Percentiles rank a stretch among this genome's conserved stretches.
Evolutionary conservation across 2,888 invertebrate species (phyloP).

Genomic region (Tinea trinotella): DNA sequence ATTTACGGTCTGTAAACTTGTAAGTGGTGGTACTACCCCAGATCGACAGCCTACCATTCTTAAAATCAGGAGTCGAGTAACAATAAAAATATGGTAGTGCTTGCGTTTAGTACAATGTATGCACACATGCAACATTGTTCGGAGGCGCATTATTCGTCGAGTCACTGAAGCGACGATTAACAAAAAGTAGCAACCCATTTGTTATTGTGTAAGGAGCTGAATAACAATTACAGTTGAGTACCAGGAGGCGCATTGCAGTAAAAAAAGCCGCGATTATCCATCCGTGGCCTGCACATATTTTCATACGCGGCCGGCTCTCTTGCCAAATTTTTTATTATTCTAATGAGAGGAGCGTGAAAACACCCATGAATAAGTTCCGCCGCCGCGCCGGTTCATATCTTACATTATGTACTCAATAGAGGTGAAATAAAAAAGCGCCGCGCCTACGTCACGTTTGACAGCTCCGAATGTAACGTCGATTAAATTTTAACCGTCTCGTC

Average conservation of each 20-base stretch:
- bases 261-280: conserved; percentile 31
- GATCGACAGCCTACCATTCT: too few species aligned
- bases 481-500: conserved; percentile 46
- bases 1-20: too few species aligned
- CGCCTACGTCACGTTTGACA: conserved; percentile 37
- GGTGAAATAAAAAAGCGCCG: conserved; percentile 27
- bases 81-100: too few species aligned
- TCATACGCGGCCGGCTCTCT: conserved; percentile 28
- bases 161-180: conserved; percentile 4
- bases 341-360: conserved; percentile 32
- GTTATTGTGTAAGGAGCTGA: not conserved
- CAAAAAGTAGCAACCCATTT: not conserved
- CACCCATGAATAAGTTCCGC: conserved; percentile 28
- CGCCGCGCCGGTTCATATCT: not conserved
- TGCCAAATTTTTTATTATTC: conserved; percentile 48
- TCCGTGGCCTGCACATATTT: conserved; percentile 30
- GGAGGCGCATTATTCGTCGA: not conserved
- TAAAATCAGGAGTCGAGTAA: too few species aligned
- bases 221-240: conserved; percentile 10
- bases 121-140: not conserved
- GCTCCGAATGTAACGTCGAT: conserved; percentile 39
- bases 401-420: conserved; percentile 2
- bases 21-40: too few species aligned
- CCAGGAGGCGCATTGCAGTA: conserved; percentile 41
- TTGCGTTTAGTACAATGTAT: too few species aligned